phyloP scores from a whole-genome alignment of 2,113 vertebrate genomes.

The Alethe castanea region DNA sequence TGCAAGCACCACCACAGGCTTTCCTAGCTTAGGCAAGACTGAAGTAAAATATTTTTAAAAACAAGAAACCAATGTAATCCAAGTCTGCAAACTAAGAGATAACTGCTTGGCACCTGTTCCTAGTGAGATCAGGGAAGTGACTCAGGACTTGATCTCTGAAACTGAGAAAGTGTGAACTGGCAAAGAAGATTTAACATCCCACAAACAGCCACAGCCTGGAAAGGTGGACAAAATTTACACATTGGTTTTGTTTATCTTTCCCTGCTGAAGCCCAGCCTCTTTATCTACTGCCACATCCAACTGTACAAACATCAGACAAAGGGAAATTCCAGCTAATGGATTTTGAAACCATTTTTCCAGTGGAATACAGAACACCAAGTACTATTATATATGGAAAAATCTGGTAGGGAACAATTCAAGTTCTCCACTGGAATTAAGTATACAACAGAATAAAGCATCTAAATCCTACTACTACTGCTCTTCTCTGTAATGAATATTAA shows the following conservation, averaged over 20 bases:
- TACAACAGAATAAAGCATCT: neutral
- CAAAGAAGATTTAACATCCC: neutral
- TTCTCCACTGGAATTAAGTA: neutral
- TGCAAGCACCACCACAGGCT: neutral
- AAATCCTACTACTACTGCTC: neutral
- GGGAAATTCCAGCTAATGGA: neutral
- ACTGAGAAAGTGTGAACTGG: neutral
- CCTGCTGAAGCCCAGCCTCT: neutral
- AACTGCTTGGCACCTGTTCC: neutral
- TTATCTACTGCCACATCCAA: neutral
- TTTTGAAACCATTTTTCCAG: constrained; percentile 20
- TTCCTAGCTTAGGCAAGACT: neutral
- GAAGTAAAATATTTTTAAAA: neutral
- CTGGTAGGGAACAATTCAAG: neutral
- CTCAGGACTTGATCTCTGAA: neutral
- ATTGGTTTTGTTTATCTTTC: neutral
- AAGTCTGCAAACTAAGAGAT: neutral
- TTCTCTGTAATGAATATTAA: neutral
- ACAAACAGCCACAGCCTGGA: neutral
- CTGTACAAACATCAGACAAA: neutral
- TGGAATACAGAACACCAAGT: neutral
- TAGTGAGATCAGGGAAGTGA: neutral
- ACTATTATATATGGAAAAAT: neutral
- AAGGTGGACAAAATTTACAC: neutral
- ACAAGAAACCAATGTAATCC: neutral